A percentile compares a stretch with the other conserved stretches of the same genome.
phyloP scores from a whole-genome alignment of 2,113 vertebrate genomes.

The Tyto alba region DNA sequence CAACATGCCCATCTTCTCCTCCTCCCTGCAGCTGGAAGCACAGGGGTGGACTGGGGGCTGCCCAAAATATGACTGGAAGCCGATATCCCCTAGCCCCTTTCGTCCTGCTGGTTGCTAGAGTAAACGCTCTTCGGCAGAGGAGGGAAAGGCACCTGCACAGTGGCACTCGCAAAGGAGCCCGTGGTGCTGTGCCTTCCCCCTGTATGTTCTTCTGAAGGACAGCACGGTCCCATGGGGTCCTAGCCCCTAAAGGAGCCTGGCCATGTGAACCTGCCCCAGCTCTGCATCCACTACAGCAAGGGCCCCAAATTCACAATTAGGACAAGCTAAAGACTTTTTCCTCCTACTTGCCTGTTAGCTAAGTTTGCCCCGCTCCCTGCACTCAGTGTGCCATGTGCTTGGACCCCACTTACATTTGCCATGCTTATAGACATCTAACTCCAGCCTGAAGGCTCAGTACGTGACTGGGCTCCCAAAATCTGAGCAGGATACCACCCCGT shows the following conservation, averaged over 20 bases:
- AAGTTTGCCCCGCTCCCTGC: not conserved
- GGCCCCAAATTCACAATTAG: not conserved
- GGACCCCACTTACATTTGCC: not conserved
- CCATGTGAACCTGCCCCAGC: not conserved
- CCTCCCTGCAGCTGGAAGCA: not conserved
- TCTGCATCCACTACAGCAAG: not conserved
- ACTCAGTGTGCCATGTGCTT: not conserved
- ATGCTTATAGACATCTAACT: not conserved
- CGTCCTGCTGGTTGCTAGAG: not conserved
- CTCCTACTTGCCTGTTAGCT: not conserved
- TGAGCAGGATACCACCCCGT: not conserved
- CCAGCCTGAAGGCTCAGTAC: not conserved
- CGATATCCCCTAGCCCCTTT: not conserved
- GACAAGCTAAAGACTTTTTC: not conserved
- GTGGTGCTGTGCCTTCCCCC: not conserved
- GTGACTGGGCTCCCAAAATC: not conserved
- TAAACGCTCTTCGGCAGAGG: not conserved
- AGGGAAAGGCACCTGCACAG: not conserved
- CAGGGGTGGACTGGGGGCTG: not conserved
- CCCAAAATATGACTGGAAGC: not conserved
- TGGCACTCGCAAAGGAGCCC: not conserved
- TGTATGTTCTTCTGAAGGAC: not conserved
- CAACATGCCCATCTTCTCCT: not conserved
- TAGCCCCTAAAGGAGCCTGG: not conserved
- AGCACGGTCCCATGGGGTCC: rapidly evolving